Evolutionary conservation across 64 coral and sea anemone genomes (phyloP), one percentile per base, ranked within the genome.

Genomic region (Stichodactyla mertensii): DNA sequence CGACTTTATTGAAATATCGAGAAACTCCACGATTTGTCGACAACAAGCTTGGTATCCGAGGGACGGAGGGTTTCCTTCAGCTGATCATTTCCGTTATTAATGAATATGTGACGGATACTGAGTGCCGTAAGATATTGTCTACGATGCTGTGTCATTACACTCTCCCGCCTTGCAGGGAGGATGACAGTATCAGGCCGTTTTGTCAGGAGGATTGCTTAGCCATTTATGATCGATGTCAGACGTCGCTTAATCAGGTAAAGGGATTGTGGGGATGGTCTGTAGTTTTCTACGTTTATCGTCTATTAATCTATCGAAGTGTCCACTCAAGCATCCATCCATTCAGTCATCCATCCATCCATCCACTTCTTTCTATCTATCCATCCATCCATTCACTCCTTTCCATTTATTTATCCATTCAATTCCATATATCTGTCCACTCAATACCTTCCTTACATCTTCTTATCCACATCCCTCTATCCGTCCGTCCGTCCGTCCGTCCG

Each of bases 131-230:
- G 31, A 86, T 92, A 31, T n/a, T 99, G 5, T 60, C 55, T 8
- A 92, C 86, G 14, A 31, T 99, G 55, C 77, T 99, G 51, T 99
- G 97, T 22, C 97, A 99, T 7, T 99, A 99, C 18, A 95, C 90
- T 8, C 56, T 99, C 10, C 89, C 88, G 5, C 97, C 97, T 0
- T 99, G 97, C 55, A 81, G 86, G 8, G 10, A 55, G 3, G 93
- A 99, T 64, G 85, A 86, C 52, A 78, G 77, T 0, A 19, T 84
- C 8, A 82, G 92, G 13, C 85, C 88, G 1, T 95, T 95, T 57
- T 99, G 97, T 53, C 87, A 89, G 16, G 90, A 89, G 16, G 97
- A 99, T 55, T 99, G 97, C 54, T 20, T 85, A 4, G 93, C 93
- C 10, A 95, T 95, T 74, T 92, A 92, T 20, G 74, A 83, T 7